These are phyloP conservation scores for Fistularia commersonii DNA, from an alignment of 2,797 vertebrate species.

Conservation along the genomic window DNA sequence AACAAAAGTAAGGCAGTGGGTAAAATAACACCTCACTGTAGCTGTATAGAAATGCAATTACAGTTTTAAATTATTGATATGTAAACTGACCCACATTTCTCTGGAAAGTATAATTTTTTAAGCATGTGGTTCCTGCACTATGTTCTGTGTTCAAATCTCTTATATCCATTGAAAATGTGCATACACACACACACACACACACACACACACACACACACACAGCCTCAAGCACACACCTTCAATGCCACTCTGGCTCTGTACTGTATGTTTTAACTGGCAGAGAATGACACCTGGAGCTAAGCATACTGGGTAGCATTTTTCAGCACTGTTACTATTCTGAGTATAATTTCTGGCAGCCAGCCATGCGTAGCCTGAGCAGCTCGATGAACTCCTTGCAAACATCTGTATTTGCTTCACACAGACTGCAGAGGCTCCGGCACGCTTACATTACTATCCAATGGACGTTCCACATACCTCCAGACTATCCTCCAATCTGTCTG, in stretches of 20 bases:
- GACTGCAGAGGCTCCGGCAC: conserved; percentile 38
- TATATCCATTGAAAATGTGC: no score
- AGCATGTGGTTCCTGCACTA: background rate
- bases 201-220: no score
- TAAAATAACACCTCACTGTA: background rate
- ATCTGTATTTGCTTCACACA: conserved; percentile 48
- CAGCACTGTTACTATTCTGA: conserved; percentile 74
- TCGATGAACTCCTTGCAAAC: conserved; percentile 48
- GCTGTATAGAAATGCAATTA: no score
- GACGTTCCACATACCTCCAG: conserved; percentile 41
- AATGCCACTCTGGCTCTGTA: conserved; percentile 13
- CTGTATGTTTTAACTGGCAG: conserved; percentile 71
- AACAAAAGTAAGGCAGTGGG: background rate
- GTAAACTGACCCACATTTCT: no score
- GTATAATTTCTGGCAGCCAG: conserved; percentile 71
- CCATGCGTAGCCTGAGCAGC: conserved; percentile 60
- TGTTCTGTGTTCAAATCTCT: background rate
- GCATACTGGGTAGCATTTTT: conserved; percentile 74
- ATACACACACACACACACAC: conserved; percentile 12
- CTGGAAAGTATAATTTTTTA: background rate
- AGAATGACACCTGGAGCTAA: conserved; percentile 55
- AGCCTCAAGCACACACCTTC: conserved; percentile 37
- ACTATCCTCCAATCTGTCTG: conserved; percentile 25
- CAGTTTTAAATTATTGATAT: background rate
- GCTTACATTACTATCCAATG: conserved; percentile 4